phyloP scores from a whole-genome alignment of 2,113 vertebrate genomes.

The Clarias magur region DNA sequence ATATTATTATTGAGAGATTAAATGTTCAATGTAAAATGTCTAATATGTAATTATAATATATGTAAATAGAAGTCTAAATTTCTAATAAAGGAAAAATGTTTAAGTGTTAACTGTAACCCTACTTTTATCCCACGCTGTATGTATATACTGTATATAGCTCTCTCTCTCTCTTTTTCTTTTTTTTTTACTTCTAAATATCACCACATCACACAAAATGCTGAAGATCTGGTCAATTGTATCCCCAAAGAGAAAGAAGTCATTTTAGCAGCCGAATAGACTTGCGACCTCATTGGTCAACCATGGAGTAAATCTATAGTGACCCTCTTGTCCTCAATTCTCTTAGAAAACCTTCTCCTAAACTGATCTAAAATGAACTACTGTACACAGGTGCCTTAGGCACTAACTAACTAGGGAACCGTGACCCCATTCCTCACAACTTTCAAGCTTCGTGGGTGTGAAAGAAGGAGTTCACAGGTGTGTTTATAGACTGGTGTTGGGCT shows the following conservation, averaged over 20 bases:
- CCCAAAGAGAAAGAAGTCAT: constrained; percentile 5
- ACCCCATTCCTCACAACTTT: constrained; percentile 23
- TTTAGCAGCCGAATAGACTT: not conserved
- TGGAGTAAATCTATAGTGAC: not conserved
- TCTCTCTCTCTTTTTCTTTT: no score
- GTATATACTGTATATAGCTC: not conserved
- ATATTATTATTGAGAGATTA: no score
- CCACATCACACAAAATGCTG: not conserved
- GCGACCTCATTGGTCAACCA: not conserved
- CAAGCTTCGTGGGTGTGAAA: not conserved
- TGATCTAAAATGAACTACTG: constrained; percentile 5
- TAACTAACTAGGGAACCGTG: not conserved
- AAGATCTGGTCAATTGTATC: not conserved
- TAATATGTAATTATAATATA: no score
- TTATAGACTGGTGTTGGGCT: not conserved
- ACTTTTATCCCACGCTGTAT: no score
- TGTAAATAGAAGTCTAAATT: no score
- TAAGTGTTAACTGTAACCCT: no score
- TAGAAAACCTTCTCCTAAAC: not conserved
- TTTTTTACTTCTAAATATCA: not conserved
- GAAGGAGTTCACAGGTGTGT: constrained; percentile 15
- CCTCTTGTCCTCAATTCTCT: constrained; percentile 2
- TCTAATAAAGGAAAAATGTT: no score
- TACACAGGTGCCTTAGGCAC: constrained; percentile 16
- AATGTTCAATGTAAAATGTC: no score